Percentiles rank a stretch among this genome's conserved stretches.
These are phyloP conservation scores for Ianthella basta DNA, from an alignment of 37 sponge, comb jelly and placozoan species.

Conservation along the genomic window DNA sequence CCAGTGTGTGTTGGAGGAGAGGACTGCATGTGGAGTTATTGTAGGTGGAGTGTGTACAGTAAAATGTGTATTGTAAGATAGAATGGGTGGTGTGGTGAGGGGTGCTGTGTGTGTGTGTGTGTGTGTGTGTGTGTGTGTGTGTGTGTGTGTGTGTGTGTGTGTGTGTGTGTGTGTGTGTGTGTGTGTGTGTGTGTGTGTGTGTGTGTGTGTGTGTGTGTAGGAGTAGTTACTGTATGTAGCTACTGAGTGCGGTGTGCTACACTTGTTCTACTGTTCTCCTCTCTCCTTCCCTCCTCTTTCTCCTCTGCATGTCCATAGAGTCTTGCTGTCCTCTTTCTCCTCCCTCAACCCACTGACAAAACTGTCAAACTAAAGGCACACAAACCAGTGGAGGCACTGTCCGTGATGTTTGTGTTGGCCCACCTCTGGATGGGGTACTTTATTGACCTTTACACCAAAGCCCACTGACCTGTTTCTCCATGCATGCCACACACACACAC, in stretches of 20 bases:
- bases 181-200: neutral
- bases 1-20: too few relatives aligned
- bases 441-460: neutral
- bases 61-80: too few relatives aligned
- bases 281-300: neutral
- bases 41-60: too few relatives aligned
- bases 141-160: neutral
- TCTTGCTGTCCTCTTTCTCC: slow-evolving; percentile 48
- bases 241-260: too few relatives aligned
- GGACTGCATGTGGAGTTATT: too few relatives aligned
- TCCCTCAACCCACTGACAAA: slow-evolving; percentile 20
- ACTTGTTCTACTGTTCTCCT: neutral
- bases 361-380: slow-evolving; percentile 54
- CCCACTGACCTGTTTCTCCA: neutral
- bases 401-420: slow-evolving; percentile 62
- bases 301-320: slow-evolving; percentile 41
- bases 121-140: neutral
- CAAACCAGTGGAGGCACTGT: slow-evolving; percentile 75
- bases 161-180: neutral
- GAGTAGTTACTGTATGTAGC: neutral
- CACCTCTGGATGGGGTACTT: slow-evolving; percentile 75
- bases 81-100: neutral
- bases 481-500: too few relatives aligned
- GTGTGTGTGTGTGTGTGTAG: slow-evolving; percentile 34
- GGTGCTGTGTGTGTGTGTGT: neutral